A percentile compares a stretch with the other conserved stretches of the same genome.
Evolutionary conservation across 2,888 invertebrate genomes (phyloP).

Genomic region (Torymus auratus): DNA sequence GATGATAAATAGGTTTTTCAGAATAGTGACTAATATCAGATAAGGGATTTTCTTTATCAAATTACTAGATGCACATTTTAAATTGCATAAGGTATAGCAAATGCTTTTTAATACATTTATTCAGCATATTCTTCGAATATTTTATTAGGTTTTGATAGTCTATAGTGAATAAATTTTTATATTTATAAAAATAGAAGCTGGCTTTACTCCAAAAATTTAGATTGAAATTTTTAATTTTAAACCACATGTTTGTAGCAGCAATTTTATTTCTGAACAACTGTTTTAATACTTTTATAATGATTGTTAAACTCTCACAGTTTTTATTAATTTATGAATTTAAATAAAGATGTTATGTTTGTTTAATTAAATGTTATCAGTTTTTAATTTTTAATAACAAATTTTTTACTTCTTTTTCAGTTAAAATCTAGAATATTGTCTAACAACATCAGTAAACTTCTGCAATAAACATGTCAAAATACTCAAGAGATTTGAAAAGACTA

Average conservation of each 20-base stretch:
- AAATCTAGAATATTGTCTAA: conserved; percentile 21
- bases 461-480: conserved; percentile 58
- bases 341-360: no score
- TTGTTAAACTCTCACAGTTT: no score
- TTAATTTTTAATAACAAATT: conserved; percentile 23
- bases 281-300: background rate
- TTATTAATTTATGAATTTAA: no score
- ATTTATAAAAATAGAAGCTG: conserved; percentile 45
- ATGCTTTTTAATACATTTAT: no score
- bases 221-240: conserved; percentile 20
- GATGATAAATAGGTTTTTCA: conserved; percentile 43
- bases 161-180: background rate
- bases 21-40: conserved; percentile 35
- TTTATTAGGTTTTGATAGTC: conserved; percentile 16
- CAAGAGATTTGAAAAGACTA: conserved; percentile 54
- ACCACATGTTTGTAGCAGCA: background rate
- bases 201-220: conserved; percentile 16
- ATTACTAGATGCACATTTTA: background rate
- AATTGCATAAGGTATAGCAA: background rate
- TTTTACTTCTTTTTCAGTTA: conserved; percentile 52
- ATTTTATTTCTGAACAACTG: background rate
- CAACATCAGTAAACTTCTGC: conserved; percentile 41
- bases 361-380: background rate
- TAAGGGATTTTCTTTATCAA: conserved; percentile 18
- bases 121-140: no score